Base-by-base conservation (phyloP, 2,797 vertebrate genomes). In the Caiman crocodilus region DNA sequence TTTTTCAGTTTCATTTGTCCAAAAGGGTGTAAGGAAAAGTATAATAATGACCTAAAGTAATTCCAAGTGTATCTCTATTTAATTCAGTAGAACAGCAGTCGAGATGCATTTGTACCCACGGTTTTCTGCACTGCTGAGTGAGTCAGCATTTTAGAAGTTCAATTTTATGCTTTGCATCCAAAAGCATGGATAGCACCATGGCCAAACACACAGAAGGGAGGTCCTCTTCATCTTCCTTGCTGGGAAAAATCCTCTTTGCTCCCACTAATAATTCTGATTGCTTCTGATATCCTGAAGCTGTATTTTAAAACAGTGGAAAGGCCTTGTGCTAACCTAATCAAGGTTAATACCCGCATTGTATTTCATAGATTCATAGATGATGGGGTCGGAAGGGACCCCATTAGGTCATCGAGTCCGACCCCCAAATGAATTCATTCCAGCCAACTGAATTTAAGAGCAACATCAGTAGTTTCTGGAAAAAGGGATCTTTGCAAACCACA, bases 61-160 rank as follows among this genome's bases (percentile, higher is more conserved):
- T 14, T 8, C n/a, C 16, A 15, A 4, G 0, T 56, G 14, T 0
- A 1, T 73, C 32, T 59, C 64, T 2, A 1, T 58, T 3, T n/a
- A 30, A 58, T 12, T 12, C 23, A 3, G 26, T 0, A 3, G 0
- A 4, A 18, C 20, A 56, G 13, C 0, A 0, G 26, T 32, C 77
- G 58, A 0, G 23, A 59, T 28, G 1, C 1, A 1, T 25, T 59
- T 25, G 8, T 35, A 7, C 14, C 1, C 2, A 50, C 58, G 55
- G 18, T 7, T 65, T 59, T 78, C 18, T 3, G 21, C 26, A 65
- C 30, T 12, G 50, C 6, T 13, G 17, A 1, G 0, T 11, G 28
- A 50, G 9, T 59, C 57, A 26, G 30, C 21, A 57, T 23, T 82
- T 58, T 50, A 10, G 1, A 14, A 4, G 32, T 13, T 65, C 59